A percentile compares a stretch with the other conserved stretches of the same genome.
These are phyloP conservation scores for Theropithecus gelada DNA, from an alignment of 2,113 vertebrate species.

Conservation along the genomic window DNA sequence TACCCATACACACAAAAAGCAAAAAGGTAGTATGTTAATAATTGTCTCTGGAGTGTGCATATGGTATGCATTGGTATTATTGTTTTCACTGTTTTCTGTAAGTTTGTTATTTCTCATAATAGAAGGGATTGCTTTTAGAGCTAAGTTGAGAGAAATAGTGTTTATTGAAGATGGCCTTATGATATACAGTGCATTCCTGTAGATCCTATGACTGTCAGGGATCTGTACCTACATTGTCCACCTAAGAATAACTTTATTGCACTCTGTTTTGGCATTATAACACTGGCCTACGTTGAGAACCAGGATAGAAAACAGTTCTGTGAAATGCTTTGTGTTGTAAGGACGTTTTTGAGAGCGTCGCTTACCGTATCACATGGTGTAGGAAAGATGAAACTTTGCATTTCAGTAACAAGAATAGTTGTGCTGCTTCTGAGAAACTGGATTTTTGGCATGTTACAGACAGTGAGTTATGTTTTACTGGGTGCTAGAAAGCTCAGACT, in stretches of 20 bases:
- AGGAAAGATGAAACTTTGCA: slow-evolving; percentile 16
- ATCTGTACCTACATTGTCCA: background rate
- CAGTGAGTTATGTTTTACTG: background rate
- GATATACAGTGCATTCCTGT: background rate
- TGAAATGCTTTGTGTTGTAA: background rate
- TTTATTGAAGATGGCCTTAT: slow-evolving; percentile 19
- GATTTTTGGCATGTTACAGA: background rate
- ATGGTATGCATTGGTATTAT: background rate
- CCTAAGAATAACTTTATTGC: background rate
- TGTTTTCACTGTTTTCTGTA: slow-evolving; percentile 34
- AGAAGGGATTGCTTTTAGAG: background rate
- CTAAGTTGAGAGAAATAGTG: background rate
- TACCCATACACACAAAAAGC: background rate
- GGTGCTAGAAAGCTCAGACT: background rate
- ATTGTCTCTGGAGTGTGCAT: background rate
- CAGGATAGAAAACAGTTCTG: background rate
- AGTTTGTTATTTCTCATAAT: slow-evolving; percentile 37
- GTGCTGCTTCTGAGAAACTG: background rate
- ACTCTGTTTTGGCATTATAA: background rate
- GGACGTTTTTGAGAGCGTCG: background rate
- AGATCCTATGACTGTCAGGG: background rate
- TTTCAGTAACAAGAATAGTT: slow-evolving; percentile 13
- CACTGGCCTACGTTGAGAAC: background rate
- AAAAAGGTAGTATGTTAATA: background rate
- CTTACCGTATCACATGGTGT: background rate